Percentiles rank a stretch among this genome's conserved stretches.
phyloP scores from a whole-genome alignment of 2,888 invertebrate genomes.

The Leptarthrus brevirostris region DNA sequence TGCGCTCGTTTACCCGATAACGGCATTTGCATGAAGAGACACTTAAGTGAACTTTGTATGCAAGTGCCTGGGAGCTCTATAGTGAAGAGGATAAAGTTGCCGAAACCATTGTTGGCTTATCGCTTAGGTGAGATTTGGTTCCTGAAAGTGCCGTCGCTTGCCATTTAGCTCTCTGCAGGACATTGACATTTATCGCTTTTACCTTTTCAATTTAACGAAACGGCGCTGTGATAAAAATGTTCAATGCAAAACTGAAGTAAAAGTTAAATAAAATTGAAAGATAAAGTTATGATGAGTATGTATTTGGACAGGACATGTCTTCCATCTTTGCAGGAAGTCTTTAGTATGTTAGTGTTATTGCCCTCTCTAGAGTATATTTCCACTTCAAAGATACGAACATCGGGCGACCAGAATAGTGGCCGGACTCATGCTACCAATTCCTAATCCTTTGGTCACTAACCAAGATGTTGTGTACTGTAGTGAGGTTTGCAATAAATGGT shows the following conservation, averaged over 20 bases:
- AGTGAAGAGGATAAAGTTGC: slow-evolving; percentile 30
- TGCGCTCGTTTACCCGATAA: slow-evolving; percentile 39
- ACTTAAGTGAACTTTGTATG: background rate
- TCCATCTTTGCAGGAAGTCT: no score
- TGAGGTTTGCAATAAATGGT: no score
- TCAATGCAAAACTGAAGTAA: background rate
- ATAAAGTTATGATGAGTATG: slow-evolving; percentile 15
- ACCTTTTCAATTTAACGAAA: background rate
- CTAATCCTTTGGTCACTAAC: no score
- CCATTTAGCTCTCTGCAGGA: slow-evolving; percentile 18
- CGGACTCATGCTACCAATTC: no score
- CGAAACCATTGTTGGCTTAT: slow-evolving; percentile 42
- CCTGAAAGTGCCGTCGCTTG: slow-evolving; percentile 22
- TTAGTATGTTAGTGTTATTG: no score
- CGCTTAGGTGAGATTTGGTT: slow-evolving; percentile 15
- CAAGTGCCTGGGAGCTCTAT: background rate
- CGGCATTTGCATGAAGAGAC: slow-evolving; percentile 38
- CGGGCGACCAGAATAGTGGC: no score
- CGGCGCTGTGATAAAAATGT: slow-evolving; percentile 12
- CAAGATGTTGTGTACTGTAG: no score
- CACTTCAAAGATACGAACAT: no score
- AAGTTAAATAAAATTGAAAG: slow-evolving; percentile 19
- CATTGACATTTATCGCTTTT: background rate
- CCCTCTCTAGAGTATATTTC: no score
- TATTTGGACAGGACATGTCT: background rate